phyloP scores from a whole-genome alignment of 2,888 invertebrate genomes.

The Nasonovia ribisnigri region DNA sequence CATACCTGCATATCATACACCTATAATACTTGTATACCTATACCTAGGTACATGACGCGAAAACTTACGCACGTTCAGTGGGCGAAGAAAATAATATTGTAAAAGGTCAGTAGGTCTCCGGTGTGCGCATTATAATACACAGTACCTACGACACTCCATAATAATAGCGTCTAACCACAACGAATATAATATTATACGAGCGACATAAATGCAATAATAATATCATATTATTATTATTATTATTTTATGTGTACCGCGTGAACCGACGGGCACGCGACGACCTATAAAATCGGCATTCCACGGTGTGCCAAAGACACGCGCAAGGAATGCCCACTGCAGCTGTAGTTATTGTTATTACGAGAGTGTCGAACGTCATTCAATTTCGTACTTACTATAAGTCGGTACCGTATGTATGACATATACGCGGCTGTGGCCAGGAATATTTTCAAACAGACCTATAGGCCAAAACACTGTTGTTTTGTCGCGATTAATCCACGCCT shows the following conservation, averaged over 20 bases:
- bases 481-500: background rate
- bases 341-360: background rate
- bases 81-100: slow-evolving; percentile 30
- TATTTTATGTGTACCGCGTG: background rate
- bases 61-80: slow-evolving; percentile 47
- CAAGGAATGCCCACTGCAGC: too few relatives aligned
- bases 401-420: too few relatives aligned
- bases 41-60: background rate
- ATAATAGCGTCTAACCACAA: background rate
- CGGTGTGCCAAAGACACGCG: background rate
- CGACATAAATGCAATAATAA: background rate
- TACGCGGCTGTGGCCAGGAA: background rate
- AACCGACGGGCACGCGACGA: slow-evolving; percentile 43
- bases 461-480: background rate
- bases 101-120: slow-evolving; percentile 61
- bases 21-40: background rate
- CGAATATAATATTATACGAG: slow-evolving; percentile 9
- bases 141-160: slow-evolving; percentile 35
- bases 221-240: slow-evolving; percentile 12
- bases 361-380: background rate
- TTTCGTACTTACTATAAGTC: background rate
- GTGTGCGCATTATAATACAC: background rate
- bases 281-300: slow-evolving; percentile 51
- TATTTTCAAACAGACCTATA: background rate
- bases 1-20: background rate